Conservation (phyloP, 35 echinoderm and acorn worm genomes). For the Diadema setosum region DNA sequence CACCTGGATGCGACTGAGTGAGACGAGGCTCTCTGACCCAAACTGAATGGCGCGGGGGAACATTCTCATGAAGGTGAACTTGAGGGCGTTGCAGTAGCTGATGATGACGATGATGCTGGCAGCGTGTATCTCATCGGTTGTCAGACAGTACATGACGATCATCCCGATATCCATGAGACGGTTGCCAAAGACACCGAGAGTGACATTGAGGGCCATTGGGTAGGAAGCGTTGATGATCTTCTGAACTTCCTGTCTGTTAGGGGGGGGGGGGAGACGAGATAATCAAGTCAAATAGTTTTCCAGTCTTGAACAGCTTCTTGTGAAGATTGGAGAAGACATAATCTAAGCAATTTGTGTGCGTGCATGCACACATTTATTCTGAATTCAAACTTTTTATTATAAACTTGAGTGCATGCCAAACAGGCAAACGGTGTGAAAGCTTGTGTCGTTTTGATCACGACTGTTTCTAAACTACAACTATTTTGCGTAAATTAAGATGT, state of each 20-base stretch:
- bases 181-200: constrained; percentile 57
- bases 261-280: not conserved
- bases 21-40: constrained; percentile 40
- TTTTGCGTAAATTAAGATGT: no score
- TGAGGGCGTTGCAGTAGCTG: constrained; percentile 33
- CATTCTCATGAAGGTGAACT: constrained; percentile 17
- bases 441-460: no score
- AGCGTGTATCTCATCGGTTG: constrained; percentile 16
- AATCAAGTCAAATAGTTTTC: not conserved
- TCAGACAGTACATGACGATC: constrained; percentile 66
- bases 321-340: not conserved
- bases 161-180: constrained; percentile 71
- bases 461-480: no score
- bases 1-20: constrained; percentile 66
- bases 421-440: no score
- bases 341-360: not conserved
- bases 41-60: constrained; percentile 59
- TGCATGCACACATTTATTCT: not conserved
- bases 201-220: constrained; percentile 36
- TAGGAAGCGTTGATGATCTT: constrained; percentile 58
- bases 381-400: not conserved
- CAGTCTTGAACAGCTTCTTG: not conserved
- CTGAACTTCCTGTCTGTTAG: constrained; percentile 48
- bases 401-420: no score
- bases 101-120: constrained; percentile 65